Percentiles rank a stretch among this genome's conserved stretches.
Evolutionary conservation across 2,888 invertebrate species (phyloP).

Genomic region (Xestia c-nigrum): DNA sequence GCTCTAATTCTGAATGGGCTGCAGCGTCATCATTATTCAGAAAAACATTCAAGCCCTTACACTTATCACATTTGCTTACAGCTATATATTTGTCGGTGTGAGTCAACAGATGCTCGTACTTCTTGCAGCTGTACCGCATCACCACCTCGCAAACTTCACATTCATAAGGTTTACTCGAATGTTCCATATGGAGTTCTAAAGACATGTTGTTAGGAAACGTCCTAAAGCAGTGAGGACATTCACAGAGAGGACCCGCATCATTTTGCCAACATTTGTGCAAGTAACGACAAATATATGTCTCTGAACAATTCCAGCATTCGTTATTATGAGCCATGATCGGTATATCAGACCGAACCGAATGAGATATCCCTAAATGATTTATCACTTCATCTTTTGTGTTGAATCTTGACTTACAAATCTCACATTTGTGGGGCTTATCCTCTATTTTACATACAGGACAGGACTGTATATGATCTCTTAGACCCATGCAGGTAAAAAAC

Average conservation of each 20-base stretch:
- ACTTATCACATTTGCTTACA: slow-evolving; percentile 69
- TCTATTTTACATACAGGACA: background rate
- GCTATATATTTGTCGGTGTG: slow-evolving; percentile 70
- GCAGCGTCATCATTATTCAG: background rate
- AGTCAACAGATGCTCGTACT: slow-evolving; percentile 68
- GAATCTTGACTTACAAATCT: slow-evolving; percentile 28
- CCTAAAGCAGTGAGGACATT: slow-evolving; percentile 67
- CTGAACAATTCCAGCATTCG: slow-evolving; percentile 50
- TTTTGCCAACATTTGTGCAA: slow-evolving; percentile 67
- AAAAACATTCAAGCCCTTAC: slow-evolving; percentile 62
- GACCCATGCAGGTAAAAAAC: slow-evolving; percentile 62
- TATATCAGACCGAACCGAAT: slow-evolving; percentile 74
- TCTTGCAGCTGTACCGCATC: slow-evolving; percentile 66
- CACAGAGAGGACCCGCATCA: rapidly evolving
- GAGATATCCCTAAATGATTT: slow-evolving; percentile 64
- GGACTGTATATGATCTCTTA: slow-evolving; percentile 2
- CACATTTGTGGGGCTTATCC: background rate
- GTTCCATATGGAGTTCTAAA: slow-evolving; percentile 53
- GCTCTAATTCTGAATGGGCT: slow-evolving; percentile 52
- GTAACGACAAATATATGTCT: slow-evolving; percentile 9
- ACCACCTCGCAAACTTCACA: slow-evolving; percentile 69
- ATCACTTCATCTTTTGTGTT: background rate
- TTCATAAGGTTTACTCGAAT: rapidly evolving
- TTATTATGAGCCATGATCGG: slow-evolving; percentile 30
- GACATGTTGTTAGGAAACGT: slow-evolving; percentile 60